A percentile compares a stretch with the other conserved stretches of the same genome.
Conservation (phyloP, 2,113 vertebrate genomes). For the Lepus americanus region DNA sequence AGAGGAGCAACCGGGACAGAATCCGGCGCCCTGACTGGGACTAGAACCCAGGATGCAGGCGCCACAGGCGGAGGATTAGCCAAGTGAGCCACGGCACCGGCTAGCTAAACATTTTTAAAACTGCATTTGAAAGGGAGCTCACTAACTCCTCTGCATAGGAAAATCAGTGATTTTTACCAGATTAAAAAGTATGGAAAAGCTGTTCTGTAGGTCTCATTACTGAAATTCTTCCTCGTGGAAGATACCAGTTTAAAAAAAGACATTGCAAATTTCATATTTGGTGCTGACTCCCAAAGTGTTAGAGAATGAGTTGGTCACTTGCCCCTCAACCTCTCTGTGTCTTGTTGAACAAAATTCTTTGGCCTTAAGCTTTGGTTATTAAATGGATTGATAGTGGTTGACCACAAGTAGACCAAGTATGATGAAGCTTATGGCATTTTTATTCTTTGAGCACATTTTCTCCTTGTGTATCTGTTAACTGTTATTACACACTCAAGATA, state of each 20-base stretch:
- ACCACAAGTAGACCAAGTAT: not conserved
- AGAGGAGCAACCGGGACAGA: too few relatives aligned
- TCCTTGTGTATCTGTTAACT: slow-evolving; percentile 5
- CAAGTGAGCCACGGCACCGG: not conserved
- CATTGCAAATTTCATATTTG: not conserved
- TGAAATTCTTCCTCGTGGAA: not conserved
- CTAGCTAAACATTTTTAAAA: too few relatives aligned
- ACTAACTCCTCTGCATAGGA: not conserved
- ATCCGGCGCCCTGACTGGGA: too few relatives aligned
- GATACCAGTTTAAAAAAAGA: not conserved
- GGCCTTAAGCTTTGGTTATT: not conserved
- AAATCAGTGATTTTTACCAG: not conserved
- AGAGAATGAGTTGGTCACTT: not conserved
- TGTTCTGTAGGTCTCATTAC: not conserved
- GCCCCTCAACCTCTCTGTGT: not conserved
- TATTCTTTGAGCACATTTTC: not conserved
- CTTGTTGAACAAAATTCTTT: not conserved
- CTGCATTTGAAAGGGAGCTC: not conserved
- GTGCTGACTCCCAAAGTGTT: too few relatives aligned
- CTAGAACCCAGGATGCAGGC: too few relatives aligned
- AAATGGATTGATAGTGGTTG: not conserved
- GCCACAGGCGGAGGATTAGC: too few relatives aligned
- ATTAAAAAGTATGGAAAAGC: not conserved
- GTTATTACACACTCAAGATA: not conserved
- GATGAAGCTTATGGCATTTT: not conserved